Evolutionary conservation across 1,140 invertebrate genomes (phyloP), one percentile per base, ranked within the genome.

Genomic region (Oscheius sp.): DNA sequence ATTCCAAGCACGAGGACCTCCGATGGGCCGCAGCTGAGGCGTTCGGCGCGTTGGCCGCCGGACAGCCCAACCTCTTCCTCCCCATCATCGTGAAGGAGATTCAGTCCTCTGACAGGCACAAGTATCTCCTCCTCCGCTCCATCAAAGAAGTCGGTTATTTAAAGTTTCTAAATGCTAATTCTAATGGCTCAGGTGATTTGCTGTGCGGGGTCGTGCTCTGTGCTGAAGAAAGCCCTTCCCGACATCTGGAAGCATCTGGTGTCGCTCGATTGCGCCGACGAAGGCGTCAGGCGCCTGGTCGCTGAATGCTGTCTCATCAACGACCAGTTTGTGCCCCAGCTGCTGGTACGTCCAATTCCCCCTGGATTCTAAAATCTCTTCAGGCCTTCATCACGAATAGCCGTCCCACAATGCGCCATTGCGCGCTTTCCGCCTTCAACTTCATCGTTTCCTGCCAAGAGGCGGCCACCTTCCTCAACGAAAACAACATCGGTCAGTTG

Each of bases 21-120:
- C 97, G 97, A 86, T 93, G 93, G 0, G 94, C 94, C 3, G 94
- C 95, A 1, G 95, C 94, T 73, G 95, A 96, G 86, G 93, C 95
- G 15, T 87, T 98, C 28, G 94, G 94, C 84, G 80, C 76, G 55
- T 59, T 98, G 34, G 92, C 92, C 42, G 92, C 97, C 78, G 95
- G 96, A 35, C 97, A 97, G 87, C 87, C 98, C 73, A 90, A 91
- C 2, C 90, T 91, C 79, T 97, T 94, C 87, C 87, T 99, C 73
- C 95, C 95, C 3, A 95, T 97, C 82, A 92, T 99, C 76, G 86
- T 99, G 0, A 88, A 91, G 58, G 93, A 97, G 87, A 97, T 97
- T 75, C 91, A 95, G 82, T 89, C 89, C 29, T 93, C 94, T 0
- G 94, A 93, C 83, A 88, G 93, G 74, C 95, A 98, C 49, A 55